phyloP scores from a whole-genome alignment of 1,140 invertebrate species.

The Caenorhabditis remanei region DNA sequence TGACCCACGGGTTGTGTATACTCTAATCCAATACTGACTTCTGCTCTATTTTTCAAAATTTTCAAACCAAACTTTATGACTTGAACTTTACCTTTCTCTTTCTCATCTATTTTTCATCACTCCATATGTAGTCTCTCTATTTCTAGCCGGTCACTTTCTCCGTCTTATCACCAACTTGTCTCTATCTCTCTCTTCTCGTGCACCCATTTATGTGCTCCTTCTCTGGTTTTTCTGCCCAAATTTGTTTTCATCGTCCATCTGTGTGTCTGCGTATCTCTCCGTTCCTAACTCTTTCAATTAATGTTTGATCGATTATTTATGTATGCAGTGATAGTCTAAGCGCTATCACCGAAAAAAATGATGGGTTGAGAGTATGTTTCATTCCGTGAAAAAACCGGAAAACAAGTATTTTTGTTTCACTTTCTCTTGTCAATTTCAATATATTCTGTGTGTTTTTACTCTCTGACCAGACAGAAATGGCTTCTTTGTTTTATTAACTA shows the following conservation, averaged over 20 bases:
- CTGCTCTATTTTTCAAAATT: not conserved
- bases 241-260: conserved; percentile 47
- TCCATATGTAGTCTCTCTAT: not conserved
- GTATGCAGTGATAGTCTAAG: conserved; percentile 33
- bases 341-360: conserved; percentile 51
- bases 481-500: not conserved
- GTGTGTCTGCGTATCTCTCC: conserved; percentile 26
- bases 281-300: conserved; percentile 32
- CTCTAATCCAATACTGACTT: not conserved
- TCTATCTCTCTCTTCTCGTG: not conserved
- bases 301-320: conserved; percentile 57
- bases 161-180: conserved; percentile 8
- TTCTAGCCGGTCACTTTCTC: not conserved
- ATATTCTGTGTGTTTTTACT: not conserved
- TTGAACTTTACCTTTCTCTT: conserved; percentile 21
- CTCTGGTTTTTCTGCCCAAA: conserved; percentile 19
- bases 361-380: conserved; percentile 26
- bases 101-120: not conserved
- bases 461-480: not conserved
- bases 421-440: not conserved
- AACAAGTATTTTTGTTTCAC: not conserved
- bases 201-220: conserved; percentile 31
- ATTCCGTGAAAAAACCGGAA: conserved; percentile 12
- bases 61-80: not conserved
- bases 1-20: no score